These are phyloP conservation scores for Pangasius macronema DNA, from an alignment of 2,797 vertebrate species.

Conservation along the genomic window DNA sequence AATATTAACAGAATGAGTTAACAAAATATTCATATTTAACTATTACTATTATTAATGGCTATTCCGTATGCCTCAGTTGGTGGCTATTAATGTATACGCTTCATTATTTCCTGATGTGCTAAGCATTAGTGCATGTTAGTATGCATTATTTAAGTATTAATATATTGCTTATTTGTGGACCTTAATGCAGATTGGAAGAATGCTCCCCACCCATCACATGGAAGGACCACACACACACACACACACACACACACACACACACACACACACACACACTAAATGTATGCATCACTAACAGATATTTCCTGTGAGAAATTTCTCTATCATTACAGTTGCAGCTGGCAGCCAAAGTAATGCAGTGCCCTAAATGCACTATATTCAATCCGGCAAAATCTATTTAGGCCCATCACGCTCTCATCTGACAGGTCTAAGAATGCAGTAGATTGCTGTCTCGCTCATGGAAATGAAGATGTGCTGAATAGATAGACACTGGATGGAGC, in stretches of 20 bases:
- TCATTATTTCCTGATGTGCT: background rate
- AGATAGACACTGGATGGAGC: slow-evolving; percentile 51
- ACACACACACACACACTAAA: slow-evolving; percentile 12
- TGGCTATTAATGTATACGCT: background rate
- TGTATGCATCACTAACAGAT: slow-evolving; percentile 19
- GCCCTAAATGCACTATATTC: slow-evolving; percentile 52
- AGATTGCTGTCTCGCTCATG: slow-evolving; percentile 58
- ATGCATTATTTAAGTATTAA: background rate
- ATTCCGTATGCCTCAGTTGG: background rate
- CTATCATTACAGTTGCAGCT: slow-evolving; percentile 39
- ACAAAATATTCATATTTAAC: background rate
- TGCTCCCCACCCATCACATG: background rate
- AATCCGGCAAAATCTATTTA: slow-evolving; percentile 54
- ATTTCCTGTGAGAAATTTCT: slow-evolving; percentile 34
- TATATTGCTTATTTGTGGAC: background rate
- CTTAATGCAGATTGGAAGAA: background rate
- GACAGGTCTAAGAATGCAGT: slow-evolving; percentile 49
- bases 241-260: slow-evolving; percentile 14
- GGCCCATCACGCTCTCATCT: slow-evolving; percentile 39
- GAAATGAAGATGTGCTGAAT: slow-evolving; percentile 56
- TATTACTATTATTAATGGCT: background rate
- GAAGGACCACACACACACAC: background rate
- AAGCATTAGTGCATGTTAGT: background rate
- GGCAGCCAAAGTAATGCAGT: slow-evolving; percentile 42
- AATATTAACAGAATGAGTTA: background rate